Conservation (phyloP, 2,888 invertebrate genomes). For the Chloromyia formosa region DNA sequence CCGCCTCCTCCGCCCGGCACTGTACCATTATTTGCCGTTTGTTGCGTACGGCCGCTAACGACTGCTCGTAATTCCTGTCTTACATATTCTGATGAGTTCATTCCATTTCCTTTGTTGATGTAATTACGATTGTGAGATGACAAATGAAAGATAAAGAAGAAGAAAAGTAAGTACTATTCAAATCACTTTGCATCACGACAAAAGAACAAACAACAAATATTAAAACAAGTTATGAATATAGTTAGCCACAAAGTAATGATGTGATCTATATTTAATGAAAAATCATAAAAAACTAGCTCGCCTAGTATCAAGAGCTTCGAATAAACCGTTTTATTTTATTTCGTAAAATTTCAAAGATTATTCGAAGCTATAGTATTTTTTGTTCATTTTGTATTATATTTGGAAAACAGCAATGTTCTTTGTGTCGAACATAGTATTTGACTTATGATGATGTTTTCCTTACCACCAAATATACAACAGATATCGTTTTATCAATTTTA, state of each 20-base stretch:
- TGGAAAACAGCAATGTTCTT: neutral
- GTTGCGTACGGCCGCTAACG: slow-evolving; percentile 80
- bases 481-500: too few species aligned
- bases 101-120: slow-evolving; percentile 64
- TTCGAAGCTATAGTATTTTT: neutral
- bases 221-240: slow-evolving; percentile 3
- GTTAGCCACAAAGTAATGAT: slow-evolving; percentile 41
- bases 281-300: slow-evolving; percentile 42
- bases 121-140: neutral
- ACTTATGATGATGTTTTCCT: too few species aligned
- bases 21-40: slow-evolving; percentile 58
- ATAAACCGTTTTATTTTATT: neutral
- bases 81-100: slow-evolving; percentile 85
- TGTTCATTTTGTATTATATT: too few species aligned
- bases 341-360: neutral
- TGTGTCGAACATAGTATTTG: too few species aligned
- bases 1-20: slow-evolving; percentile 55
- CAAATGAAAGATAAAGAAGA: slow-evolving; percentile 26
- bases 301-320: slow-evolving; percentile 14
- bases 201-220: slow-evolving; percentile 23
- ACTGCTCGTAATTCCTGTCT: slow-evolving; percentile 90
- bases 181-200: neutral
- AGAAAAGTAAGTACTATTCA: neutral
- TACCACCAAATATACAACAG: too few species aligned
- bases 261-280: slow-evolving; percentile 24